A percentile compares a stretch with the other conserved stretches of the same genome.
Conservation (phyloP, 2,888 invertebrate species). For the Eristalis intricaria region DNA sequence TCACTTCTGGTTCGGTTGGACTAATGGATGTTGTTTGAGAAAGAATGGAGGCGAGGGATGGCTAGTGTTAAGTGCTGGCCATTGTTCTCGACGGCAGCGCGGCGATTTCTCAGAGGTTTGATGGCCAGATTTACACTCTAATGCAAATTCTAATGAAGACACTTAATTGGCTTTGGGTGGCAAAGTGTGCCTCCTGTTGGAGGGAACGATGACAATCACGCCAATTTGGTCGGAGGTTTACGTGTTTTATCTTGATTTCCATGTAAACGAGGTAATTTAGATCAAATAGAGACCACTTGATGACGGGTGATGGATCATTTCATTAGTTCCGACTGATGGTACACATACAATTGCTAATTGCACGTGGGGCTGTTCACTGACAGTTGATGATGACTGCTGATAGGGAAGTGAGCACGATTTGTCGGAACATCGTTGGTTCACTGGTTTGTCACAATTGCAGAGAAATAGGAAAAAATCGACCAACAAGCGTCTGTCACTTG, state of each 20-base stretch:
- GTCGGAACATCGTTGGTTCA: neutral
- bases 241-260: neutral
- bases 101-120: neutral
- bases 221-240: neutral
- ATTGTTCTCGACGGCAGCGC: constrained; percentile 32
- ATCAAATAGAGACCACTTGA: neutral
- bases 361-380: neutral
- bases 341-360: constrained; percentile 6
- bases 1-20: constrained; percentile 2
- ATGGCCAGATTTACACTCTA: constrained; percentile 11
- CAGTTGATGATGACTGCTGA: constrained; percentile 4
- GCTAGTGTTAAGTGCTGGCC: constrained; percentile 32
- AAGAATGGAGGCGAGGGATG: neutral
- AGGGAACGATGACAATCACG: constrained; percentile 17
- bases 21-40: constrained; percentile 24
- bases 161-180: neutral
- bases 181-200: neutral
- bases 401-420: neutral
- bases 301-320: constrained; percentile 10
- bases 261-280: constrained; percentile 1
- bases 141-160: constrained; percentile 16
- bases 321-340: constrained; percentile 20
- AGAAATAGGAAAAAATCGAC: too few species aligned
- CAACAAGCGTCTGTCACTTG: neutral
- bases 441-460: neutral